Conservation (phyloP, 2,113 vertebrate genomes). For the Tachycineta bicolor region DNA sequence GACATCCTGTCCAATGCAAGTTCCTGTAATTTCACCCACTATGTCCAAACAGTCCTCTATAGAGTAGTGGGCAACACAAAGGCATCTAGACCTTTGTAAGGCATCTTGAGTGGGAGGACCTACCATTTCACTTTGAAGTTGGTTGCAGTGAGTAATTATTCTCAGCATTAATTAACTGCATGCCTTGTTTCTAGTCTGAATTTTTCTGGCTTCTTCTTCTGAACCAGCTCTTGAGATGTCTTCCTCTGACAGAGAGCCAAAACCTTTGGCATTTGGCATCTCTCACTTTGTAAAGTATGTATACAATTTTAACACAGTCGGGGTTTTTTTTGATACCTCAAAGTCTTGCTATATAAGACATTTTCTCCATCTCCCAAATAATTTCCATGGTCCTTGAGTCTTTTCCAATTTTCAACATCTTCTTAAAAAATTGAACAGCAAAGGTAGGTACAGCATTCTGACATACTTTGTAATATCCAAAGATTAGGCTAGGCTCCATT, state of each 20-base stretch:
- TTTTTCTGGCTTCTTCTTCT: not conserved
- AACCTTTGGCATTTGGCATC: not conserved
- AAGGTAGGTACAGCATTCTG: not conserved
- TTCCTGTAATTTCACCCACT: not conserved
- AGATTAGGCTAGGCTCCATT: not conserved
- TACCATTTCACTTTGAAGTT: not conserved
- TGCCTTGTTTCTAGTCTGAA: not conserved
- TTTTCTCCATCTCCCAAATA: not conserved
- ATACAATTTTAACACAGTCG: not conserved
- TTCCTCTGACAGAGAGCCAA: not conserved
- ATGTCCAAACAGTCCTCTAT: not conserved
- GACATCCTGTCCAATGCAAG: not conserved
- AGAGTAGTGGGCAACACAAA: not conserved
- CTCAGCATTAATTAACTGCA: not conserved
- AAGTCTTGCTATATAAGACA: not conserved
- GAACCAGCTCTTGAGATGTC: not conserved
- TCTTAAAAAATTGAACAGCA: not conserved
- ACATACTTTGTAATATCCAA: not conserved
- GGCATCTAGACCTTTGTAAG: not conserved
- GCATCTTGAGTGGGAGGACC: not conserved
- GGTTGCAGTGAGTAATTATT: not conserved
- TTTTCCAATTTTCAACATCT: not conserved
- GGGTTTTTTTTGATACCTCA: not conserved
- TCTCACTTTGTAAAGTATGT: not conserved
- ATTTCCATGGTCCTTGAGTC: not conserved